Conservation (phyloP, 2,888 invertebrate species). For the Synergus gifuensis region DNA sequence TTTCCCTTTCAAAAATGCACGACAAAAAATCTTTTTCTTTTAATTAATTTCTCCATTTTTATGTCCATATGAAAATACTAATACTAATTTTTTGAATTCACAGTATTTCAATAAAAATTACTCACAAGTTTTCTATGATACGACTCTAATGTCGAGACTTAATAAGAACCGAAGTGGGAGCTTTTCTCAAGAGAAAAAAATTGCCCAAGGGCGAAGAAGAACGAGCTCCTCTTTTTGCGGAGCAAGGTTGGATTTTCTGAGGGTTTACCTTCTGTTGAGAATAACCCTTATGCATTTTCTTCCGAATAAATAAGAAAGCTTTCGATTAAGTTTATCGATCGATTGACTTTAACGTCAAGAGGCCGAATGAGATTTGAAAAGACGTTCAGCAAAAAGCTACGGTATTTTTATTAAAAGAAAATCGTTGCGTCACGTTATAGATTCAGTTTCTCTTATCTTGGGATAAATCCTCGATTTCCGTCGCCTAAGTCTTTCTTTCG, state of each 20-base stretch:
- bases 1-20: neutral
- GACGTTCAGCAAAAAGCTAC: neutral
- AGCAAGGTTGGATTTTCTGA: slow-evolving; percentile 7
- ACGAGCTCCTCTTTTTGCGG: slow-evolving; percentile 9
- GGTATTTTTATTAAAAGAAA: slow-evolving; percentile 48
- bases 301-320: neutral
- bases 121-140: neutral
- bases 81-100: too few species aligned
- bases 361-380: neutral
- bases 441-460: slow-evolving; percentile 60
- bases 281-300: neutral
- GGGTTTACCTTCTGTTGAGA: neutral
- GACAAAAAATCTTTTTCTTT: neutral
- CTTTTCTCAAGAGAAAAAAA: slow-evolving; percentile 24
- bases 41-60: too few species aligned
- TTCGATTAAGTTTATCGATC: slow-evolving; percentile 22
- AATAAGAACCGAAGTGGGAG: slow-evolving; percentile 20
- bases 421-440: slow-evolving; percentile 58
- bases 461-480: slow-evolving; percentile 61
- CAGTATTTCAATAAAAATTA: too few species aligned
- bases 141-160: slow-evolving; percentile 10
- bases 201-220: slow-evolving; percentile 28
- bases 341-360: slow-evolving; percentile 23
- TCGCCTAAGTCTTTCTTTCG: slow-evolving; percentile 55
- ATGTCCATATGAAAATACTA: too few species aligned